A percentile compares a stretch with the other conserved stretches of the same genome.
Conservation (phyloP, 2,888 invertebrate species). For the Rhaphigaster nebulosa region DNA sequence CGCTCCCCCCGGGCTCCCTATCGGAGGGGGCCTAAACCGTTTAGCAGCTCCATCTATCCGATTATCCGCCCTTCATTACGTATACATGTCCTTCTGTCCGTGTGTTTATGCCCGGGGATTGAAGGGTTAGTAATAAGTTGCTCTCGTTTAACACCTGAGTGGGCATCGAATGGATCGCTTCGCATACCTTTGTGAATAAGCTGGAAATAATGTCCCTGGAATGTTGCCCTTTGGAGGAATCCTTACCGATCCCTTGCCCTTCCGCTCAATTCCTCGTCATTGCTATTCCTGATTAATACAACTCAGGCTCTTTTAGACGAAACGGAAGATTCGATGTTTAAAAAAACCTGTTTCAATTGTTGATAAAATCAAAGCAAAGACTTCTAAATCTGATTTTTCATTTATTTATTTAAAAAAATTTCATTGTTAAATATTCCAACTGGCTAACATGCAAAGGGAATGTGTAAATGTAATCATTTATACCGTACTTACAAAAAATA, state of each 20-base stretch:
- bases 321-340: too few species aligned
- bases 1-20: neutral
- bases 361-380: too few species aligned
- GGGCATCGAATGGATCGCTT: neutral
- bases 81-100: neutral
- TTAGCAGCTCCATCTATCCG: neutral
- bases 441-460: too few species aligned
- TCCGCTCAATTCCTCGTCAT: neutral
- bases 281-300: too few species aligned
- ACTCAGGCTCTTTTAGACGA: neutral
- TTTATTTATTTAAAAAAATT: too few species aligned
- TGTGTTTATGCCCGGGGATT: neutral
- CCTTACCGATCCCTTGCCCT: neutral
- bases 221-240: neutral
- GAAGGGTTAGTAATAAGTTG: neutral
- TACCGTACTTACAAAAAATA: too few species aligned
- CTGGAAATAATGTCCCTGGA: neutral
- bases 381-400: too few species aligned
- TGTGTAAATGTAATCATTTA: too few species aligned
- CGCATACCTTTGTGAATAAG: neutral
- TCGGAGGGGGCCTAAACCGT: neutral
- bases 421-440: too few species aligned
- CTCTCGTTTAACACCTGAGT: neutral
- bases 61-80: neutral
- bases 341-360: too few species aligned